Conservation (phyloP, 2,888 invertebrate genomes). For the Diarsia brunnea region DNA sequence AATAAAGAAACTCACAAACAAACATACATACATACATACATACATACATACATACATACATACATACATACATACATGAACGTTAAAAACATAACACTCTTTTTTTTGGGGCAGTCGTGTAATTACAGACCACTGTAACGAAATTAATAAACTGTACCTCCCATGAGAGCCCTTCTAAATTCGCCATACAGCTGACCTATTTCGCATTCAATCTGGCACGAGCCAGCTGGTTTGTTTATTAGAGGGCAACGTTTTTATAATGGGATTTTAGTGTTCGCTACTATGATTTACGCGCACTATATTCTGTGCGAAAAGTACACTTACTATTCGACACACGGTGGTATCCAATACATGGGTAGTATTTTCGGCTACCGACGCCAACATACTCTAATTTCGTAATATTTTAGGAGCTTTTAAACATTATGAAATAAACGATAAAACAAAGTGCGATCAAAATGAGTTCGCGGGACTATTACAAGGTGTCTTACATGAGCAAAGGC, state of each 20-base stretch:
- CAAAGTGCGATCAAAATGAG: constrained; percentile 79
- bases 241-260: constrained; percentile 57
- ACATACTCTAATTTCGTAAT: constrained; percentile 56
- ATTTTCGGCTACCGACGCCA: constrained; percentile 71
- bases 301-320: constrained; percentile 39
- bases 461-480: constrained; percentile 85
- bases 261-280: constrained; percentile 63
- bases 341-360: constrained; percentile 79
- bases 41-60: too few species aligned
- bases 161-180: constrained; percentile 81
- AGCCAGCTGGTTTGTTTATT: constrained; percentile 55
- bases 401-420: constrained; percentile 66
- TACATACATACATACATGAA: too few species aligned
- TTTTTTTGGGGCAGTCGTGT: too few species aligned
- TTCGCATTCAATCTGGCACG: constrained; percentile 71
- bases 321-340: constrained; percentile 65
- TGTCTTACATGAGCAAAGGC: constrained; percentile 80
- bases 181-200: constrained; percentile 76
- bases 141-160: constrained; percentile 70
- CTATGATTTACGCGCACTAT: constrained; percentile 55
- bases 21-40: too few species aligned
- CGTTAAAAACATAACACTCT: too few species aligned
- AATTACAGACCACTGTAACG: constrained; percentile 69
- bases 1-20: too few species aligned
- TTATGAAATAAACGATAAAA: constrained; percentile 59